Evolutionary conservation across 2,888 invertebrate genomes (phyloP), one percentile per base, ranked within the genome.

Genomic region (Apodemia duryi): DNA sequence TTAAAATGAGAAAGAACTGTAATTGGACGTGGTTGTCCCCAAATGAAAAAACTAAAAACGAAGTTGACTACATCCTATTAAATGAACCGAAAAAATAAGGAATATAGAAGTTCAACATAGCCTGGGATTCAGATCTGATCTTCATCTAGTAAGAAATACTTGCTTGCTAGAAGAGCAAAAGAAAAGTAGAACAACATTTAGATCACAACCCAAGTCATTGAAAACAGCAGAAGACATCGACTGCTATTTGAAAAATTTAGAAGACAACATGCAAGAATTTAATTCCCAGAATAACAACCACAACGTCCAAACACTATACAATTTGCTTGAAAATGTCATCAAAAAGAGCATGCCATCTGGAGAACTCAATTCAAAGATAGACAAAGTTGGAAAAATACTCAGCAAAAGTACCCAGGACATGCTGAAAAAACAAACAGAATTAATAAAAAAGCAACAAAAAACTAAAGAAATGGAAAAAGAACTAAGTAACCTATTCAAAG

Each of bases 21-120:
- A 67, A 64, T 61, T 67, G 65, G 67, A 66, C 67, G 10, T 67
- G 67, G 67, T 10, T 64, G 10, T 66, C 67, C 13, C 70, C 63
- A 11, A n/a, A 32, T 9, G 65, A 38, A 13, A 64, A 64, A 13
- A 49, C 35, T 28, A 64, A 64, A 28, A 66, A 65, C 11, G 64
- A 65, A 46, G 43, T 66, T 6, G 65, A 66, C 29, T 68, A 54
- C 29, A 68, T 68, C 38, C 43, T 66, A 43, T 65, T 65, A 6
- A 68, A 66, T 21, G 11, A 68, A 32, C 65, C 62, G 4, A 65
- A 57, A 35, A 61, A 51, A 68, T 66, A 52, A 52, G 28, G 4
- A 52, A 52, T 7, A 52, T 52, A 2, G 28, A 52, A 52, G 6
- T 52, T 52, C 21, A 28, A 28, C 52, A 52, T 28, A 28, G 52